Evolutionary conservation across 2,113 vertebrate species (phyloP), one percentile per base, ranked within the genome.

Genomic region (Corynorhinus townsendii): DNA sequence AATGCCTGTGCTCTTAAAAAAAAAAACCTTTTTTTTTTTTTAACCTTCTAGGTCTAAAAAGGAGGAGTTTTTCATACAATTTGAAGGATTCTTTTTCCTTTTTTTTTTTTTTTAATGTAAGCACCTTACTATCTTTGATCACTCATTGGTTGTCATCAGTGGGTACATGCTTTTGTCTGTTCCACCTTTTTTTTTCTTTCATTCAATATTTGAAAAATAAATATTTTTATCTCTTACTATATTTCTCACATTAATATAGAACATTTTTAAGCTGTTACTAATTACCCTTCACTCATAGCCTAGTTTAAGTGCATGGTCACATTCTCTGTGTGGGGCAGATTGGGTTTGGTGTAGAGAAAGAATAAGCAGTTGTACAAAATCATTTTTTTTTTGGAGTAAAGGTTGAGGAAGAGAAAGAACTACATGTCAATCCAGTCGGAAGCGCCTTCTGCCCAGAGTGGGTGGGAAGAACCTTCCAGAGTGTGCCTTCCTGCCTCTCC

Each of bases 171-270:
- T 89, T 93, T 87, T 90, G 16, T 93, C 82, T 76, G 1, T 43
- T 19, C 19, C 40, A 22, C 49, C 24, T 92, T 86, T 28, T 64
- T 66, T 88, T 59, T 79, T 89, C 19, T 26, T 35, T 80, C 35
- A 95, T 59, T 91, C 62, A 56, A 5, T 95, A 80, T 87, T 95
- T 94, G 3, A 79, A 90, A 90, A 81, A 45, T 56, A 30, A 38
- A 30, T 35, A 52, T 73, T 93, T 95, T 91, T 1, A 19, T 45
- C 35, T 84, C 3, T 91, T 40, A 73, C 2, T 4, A 11, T 47
- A n/a, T 35, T 79, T 94, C 86, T 72, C n/a, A 86, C 62, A 54
- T 82, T 54, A 86, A 88, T n/a, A n/a, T n/a, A n/a, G 49, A n/a
- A 75, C 68, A 35, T 17, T 80, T 87, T 89, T 17, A 91, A 91